Percentiles rank a stretch among this genome's conserved stretches.
phyloP scores from a whole-genome alignment of 2,113 vertebrate species.

The Rhineura floridana region DNA sequence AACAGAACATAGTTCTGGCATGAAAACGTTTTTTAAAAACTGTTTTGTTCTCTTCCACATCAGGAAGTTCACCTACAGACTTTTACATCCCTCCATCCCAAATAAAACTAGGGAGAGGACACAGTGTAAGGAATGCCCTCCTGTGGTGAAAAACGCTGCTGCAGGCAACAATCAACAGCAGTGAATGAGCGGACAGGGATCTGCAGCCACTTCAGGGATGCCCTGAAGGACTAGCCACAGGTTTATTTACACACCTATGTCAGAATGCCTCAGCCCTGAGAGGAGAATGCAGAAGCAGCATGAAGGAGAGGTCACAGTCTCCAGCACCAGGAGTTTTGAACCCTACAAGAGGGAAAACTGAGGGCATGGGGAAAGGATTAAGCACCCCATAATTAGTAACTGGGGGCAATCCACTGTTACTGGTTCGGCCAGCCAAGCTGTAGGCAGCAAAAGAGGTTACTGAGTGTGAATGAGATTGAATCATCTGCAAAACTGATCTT shows the following conservation, averaged over 20 bases:
- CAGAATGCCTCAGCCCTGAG: background rate
- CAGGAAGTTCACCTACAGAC: background rate
- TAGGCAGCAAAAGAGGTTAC: no score
- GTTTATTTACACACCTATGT: background rate
- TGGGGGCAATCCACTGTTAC: no score
- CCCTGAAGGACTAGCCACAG: background rate
- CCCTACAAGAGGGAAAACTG: background rate
- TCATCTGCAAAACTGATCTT: no score
- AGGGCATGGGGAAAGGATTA: background rate
- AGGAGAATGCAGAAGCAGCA: background rate
- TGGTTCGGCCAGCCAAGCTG: no score
- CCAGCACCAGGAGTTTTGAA: background rate
- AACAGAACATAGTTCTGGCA: background rate
- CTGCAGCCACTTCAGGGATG: background rate
- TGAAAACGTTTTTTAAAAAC: background rate
- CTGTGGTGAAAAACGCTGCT: background rate
- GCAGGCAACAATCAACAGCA: background rate
- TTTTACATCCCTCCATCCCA: background rate
- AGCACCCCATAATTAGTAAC: no score
- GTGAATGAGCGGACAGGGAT: no score
- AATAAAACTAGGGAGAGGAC: background rate
- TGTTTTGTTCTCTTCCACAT: background rate
- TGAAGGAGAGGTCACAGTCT: background rate
- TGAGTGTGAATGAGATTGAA: no score
- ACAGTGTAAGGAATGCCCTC: background rate